Evolutionary conservation across 2,888 invertebrate species (phyloP), one percentile per base, ranked within the genome.

Genomic region (Macaria notata): DNA sequence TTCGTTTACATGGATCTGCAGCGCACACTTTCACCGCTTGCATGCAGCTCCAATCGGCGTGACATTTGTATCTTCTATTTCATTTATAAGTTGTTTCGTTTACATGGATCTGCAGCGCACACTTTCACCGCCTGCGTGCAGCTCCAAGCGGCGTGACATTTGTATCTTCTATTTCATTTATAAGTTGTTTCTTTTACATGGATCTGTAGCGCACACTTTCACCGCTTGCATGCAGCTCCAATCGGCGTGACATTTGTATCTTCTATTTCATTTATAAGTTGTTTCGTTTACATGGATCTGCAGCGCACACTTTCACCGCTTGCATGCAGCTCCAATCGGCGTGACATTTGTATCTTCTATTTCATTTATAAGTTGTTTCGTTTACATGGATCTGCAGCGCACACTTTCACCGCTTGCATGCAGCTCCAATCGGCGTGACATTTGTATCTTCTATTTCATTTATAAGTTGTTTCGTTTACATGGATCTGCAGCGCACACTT

Each of bases 21-120:
- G 44, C 36, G n/a, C n/a, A 4, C 44, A 44, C 50, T 50, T 50
- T 50, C 50, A 8, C 36, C 4, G n/a, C 31, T 38, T 50, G 50
- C 50, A 8, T 44, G 36, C 2, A 9, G 43, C 29, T 49, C 19
- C 31, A 19, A 9, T 36, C 19, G 19, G 41, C 41, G 4, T 9
- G 19, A 19, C 1, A 9, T 9, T 49, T 4, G 31, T 31, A 31
- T 41, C 8, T 31, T 9, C 33, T 36, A 7, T 36, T 36, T 36
- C 33, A 7, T 6, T 6, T 36, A n/a, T n/a, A n/a, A n/a, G n/a
- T n/a, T 4, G 43, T 49, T 43, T 43, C 33, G 43, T 49, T 33
- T 19, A 49, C 31, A 29, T 19, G 8, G 3, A 33, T 49, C 19
- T 50, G 29, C 29, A 8, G 44, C 36, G n/a, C n/a, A 4, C 44